These are phyloP conservation scores for Dromius quadrimaculatus DNA, from an alignment of 2,888 invertebrate genomes.

Conservation along the genomic window DNA sequence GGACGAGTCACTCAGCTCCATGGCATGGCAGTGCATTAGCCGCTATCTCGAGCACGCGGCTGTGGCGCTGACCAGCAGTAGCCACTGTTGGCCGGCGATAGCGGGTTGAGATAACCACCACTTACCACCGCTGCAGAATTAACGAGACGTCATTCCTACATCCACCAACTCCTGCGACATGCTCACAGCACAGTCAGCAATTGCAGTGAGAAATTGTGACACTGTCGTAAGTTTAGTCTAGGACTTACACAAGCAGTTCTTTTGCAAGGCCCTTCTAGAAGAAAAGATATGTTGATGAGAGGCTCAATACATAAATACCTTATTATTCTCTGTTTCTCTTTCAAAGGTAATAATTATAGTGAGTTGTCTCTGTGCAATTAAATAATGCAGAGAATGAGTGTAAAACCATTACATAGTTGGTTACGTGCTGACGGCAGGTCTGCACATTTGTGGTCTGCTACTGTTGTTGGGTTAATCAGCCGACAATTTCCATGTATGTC, in stretches of 20 bases:
- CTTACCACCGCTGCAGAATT: constrained; percentile 11
- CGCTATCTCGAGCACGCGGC: constrained; percentile 37
- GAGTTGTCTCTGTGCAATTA: constrained; percentile 25
- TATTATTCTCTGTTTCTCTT: too few relatives aligned
- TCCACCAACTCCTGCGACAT: neutral
- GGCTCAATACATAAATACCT: too few relatives aligned
- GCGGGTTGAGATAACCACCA: constrained; percentile 17
- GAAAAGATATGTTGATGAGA: too few relatives aligned
- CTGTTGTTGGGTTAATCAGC: constrained; percentile 37
- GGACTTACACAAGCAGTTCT: too few relatives aligned
- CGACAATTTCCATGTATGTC: constrained; percentile 51
- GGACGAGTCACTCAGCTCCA: constrained; percentile 20
- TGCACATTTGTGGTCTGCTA: constrained; percentile 26
- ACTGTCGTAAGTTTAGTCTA: neutral
- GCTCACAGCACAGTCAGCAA: neutral
- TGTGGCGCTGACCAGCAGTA: constrained; percentile 24
- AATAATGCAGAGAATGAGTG: constrained; percentile 36
- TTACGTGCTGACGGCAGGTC: constrained; percentile 46
- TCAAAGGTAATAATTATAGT: constrained; percentile 5
- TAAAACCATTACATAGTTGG: constrained; percentile 48
- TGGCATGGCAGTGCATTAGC: constrained; percentile 43
- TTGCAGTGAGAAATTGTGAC: neutral
- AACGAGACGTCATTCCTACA: constrained; percentile 26
- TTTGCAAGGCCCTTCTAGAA: too few relatives aligned
- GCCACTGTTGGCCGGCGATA: constrained; percentile 13